Percentiles rank a stretch among this genome's conserved stretches.
phyloP scores from a whole-genome alignment of 64 coral and sea anemone species.

The Stichodactyla helianthus region DNA sequence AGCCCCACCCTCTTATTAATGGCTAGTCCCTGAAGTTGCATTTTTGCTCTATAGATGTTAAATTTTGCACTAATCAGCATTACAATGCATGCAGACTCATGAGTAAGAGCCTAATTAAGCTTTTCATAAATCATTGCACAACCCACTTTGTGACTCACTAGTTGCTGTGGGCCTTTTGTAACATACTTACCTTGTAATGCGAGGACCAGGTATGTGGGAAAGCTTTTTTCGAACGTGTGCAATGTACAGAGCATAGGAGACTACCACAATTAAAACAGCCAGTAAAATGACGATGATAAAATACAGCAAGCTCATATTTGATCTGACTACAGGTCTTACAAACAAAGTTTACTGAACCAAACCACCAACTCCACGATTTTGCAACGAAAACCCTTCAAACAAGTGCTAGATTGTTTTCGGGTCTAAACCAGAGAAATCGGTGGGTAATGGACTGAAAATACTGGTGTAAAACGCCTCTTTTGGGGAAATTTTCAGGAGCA shows the following conservation, averaged over 20 bases:
- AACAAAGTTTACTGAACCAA: background rate
- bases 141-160: too few species aligned
- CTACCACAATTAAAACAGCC: background rate
- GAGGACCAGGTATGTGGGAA: slow-evolving; percentile 41
- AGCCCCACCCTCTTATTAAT: too few species aligned
- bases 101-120: too few species aligned
- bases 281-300: background rate
- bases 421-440: background rate
- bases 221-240: background rate
- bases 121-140: too few species aligned
- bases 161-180: too few species aligned
- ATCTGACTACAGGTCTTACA: background rate
- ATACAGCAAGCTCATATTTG: background rate
- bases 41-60: too few species aligned
- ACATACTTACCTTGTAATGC: slow-evolving; percentile 20
- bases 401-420: background rate
- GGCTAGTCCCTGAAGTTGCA: too few species aligned
- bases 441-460: background rate
- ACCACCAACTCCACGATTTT: background rate
- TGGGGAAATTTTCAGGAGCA: background rate
- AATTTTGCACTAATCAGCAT: too few species aligned
- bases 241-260: slow-evolving; percentile 26
- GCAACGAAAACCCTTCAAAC: background rate
- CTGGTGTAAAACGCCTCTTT: background rate
- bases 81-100: too few species aligned